Conservation (phyloP, 2,113 vertebrate species). For the Laticauda laticaudata region DNA sequence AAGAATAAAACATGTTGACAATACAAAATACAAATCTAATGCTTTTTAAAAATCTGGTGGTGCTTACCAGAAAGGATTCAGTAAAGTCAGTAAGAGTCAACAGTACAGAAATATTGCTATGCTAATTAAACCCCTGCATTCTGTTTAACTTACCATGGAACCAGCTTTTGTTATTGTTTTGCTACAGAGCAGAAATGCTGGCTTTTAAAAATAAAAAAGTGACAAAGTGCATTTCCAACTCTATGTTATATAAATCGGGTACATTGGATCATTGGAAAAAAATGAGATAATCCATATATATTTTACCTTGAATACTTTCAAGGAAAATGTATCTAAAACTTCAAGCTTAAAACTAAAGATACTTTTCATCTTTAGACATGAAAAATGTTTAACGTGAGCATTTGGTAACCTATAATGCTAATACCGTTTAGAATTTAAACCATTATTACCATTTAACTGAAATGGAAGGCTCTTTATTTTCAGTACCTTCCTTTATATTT, state of each 20-base stretch:
- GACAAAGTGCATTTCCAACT: neutral
- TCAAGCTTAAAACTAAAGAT: neutral
- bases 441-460: neutral
- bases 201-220: neutral
- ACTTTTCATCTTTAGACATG: conserved; percentile 23
- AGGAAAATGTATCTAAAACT: conserved; percentile 7
- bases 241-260: neutral
- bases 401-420: neutral
- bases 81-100: neutral
- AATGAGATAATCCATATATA: neutral
- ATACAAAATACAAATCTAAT: neutral
- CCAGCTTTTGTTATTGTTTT: conserved; percentile 3
- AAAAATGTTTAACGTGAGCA: conserved; percentile 15
- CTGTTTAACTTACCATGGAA: neutral
- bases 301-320: neutral
- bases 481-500: neutral
- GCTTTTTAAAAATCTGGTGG: neutral
- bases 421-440: neutral
- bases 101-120: neutral
- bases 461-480: neutral
- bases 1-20: neutral
- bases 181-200: neutral
- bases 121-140: neutral
- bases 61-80: neutral
- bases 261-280: neutral